These are phyloP conservation scores for Rhizomys pruinosus DNA, from an alignment of 2,113 vertebrate genomes.

Conservation along the genomic window DNA sequence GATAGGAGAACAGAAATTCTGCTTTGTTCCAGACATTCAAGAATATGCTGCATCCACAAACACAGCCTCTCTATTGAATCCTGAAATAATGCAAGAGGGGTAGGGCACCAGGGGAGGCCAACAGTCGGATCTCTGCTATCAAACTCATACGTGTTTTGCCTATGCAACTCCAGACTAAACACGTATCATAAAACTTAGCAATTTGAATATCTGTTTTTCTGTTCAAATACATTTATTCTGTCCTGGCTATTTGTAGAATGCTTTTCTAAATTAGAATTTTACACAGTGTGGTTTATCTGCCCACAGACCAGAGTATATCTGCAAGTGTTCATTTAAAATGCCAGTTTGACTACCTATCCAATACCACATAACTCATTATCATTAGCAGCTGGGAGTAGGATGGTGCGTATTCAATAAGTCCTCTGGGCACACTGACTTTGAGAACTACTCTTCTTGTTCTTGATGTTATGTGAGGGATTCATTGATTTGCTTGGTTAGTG, in stretches of 20 bases:
- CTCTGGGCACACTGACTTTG: not conserved
- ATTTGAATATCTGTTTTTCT: not conserved
- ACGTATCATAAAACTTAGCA: not conserved
- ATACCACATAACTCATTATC: constrained; percentile 2
- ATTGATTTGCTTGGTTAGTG: not conserved
- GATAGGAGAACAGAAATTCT: constrained; percentile 15
- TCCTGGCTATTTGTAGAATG: not conserved
- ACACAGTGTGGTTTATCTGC: constrained; percentile 34
- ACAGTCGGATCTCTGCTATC: not conserved
- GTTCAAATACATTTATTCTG: not conserved
- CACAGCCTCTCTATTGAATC: not conserved
- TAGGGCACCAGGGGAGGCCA: no score
- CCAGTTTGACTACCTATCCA: not conserved
- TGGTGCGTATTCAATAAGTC: constrained; percentile 33
- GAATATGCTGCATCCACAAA: not conserved
- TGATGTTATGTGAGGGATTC: not conserved
- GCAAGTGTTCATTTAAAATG: constrained; percentile 47
- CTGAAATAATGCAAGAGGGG: constrained; percentile 14
- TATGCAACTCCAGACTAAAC: not conserved
- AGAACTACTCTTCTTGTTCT: not conserved
- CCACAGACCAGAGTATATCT: not conserved
- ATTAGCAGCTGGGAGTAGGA: not conserved
- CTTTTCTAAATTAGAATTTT: constrained; percentile 25
- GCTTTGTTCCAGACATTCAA: constrained; percentile 14
- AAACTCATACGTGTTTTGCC: constrained; percentile 20